These are phyloP conservation scores for Nothoprocta pentlandii DNA, from an alignment of 2,113 vertebrate species.

Conservation along the genomic window DNA sequence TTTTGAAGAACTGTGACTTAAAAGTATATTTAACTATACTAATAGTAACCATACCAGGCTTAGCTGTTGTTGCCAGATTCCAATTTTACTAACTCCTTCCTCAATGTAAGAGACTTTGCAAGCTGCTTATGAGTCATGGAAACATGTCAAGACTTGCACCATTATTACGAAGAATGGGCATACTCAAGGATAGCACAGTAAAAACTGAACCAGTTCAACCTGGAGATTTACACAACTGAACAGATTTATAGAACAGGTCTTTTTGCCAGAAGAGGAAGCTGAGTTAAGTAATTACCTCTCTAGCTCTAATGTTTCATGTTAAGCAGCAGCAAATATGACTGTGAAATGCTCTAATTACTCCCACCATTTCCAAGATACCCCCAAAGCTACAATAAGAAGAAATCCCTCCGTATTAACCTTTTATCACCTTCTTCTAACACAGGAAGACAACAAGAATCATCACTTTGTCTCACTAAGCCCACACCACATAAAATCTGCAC, in stretches of 20 bases:
- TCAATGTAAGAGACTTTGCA: background rate
- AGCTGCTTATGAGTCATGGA: background rate
- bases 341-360: background rate
- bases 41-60: background rate
- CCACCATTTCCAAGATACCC: background rate
- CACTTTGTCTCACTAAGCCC: accelerated
- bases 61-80: background rate
- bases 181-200: background rate
- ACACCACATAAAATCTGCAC: background rate
- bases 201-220: background rate
- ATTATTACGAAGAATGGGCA: no score
- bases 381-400: background rate
- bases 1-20: background rate
- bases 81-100: background rate
- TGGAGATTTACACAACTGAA: background rate
- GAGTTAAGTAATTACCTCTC: background rate
- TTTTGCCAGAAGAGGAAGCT: background rate
- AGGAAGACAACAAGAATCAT: background rate
- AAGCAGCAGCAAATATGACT: background rate
- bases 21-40: background rate
- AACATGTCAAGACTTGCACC: background rate
- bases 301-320: background rate
- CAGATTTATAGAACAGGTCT: background rate
- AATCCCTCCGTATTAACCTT: background rate
- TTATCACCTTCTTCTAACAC: background rate